A percentile compares a stretch with the other conserved stretches of the same genome.
Evolutionary conservation across 2,797 vertebrate species (phyloP).

Genomic region (Pteronotus mesoamericanus): DNA sequence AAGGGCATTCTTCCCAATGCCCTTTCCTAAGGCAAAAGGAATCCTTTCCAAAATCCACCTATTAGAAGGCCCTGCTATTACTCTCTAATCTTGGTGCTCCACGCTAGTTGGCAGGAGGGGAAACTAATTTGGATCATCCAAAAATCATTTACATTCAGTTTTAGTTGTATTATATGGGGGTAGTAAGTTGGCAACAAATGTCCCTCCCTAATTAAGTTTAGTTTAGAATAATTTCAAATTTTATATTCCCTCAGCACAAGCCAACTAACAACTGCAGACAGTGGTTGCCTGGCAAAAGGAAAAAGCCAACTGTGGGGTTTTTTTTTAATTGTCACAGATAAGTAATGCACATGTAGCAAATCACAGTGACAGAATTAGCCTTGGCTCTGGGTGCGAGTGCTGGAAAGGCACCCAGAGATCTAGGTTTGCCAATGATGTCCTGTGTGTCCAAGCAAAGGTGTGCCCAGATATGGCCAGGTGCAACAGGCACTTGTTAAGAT

Average conservation of each 20-base stretch:
- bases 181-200: slow-evolving; percentile 54
- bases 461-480: neutral
- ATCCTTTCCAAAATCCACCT: slow-evolving; percentile 46
- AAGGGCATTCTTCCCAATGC: slow-evolving; percentile 39
- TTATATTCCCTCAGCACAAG: slow-evolving; percentile 25
- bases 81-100: neutral
- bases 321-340: slow-evolving; percentile 24
- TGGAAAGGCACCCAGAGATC: neutral
- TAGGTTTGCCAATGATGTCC: neutral
- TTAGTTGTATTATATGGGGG: slow-evolving; percentile 29
- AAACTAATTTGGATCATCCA: slow-evolving; percentile 49
- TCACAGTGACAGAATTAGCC: neutral
- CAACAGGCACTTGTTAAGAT: neutral
- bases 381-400: neutral
- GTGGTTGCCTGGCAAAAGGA: neutral
- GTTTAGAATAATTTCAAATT: slow-evolving; percentile 61
- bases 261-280: slow-evolving; percentile 11
- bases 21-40: neutral
- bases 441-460: neutral
- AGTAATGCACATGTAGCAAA: neutral
- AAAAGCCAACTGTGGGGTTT: neutral
- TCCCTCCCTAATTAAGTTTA: slow-evolving; percentile 61
- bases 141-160: slow-evolving; percentile 64
- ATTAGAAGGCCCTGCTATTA: slow-evolving; percentile 5
- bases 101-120: slow-evolving; percentile 6